These are phyloP conservation scores for Cryptomyrus ogoouensis DNA, from an alignment of 2,113 vertebrate species.

Conservation along the genomic window DNA sequence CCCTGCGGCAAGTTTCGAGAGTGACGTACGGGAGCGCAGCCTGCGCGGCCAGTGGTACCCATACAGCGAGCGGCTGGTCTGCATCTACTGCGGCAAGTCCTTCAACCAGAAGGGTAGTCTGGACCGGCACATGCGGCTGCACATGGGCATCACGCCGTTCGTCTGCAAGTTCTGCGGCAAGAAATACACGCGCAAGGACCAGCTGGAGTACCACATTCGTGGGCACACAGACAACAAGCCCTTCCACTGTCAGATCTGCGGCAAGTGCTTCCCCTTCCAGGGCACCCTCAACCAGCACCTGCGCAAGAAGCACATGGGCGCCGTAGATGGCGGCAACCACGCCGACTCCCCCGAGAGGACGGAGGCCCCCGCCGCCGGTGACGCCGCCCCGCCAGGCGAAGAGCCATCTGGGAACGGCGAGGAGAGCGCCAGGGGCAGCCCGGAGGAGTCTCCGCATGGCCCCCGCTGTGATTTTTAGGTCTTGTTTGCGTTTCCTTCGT, in stretches of 20 bases:
- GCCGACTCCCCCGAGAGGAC: conserved; percentile 80
- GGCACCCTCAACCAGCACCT: conserved; percentile 98
- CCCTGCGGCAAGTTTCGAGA: conserved; percentile 68
- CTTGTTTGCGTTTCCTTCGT: neutral
- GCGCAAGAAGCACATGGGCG: conserved; percentile 92
- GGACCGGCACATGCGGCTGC: conserved; percentile 94
- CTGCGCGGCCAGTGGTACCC: conserved; percentile 89
- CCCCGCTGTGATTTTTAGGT: conserved; percentile 63
- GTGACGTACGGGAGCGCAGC: conserved; percentile 76
- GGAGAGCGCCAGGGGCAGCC: conserved; percentile 60
- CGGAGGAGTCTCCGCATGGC: conserved; percentile 50
- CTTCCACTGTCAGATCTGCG: conserved; percentile 96
- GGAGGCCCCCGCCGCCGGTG: conserved; percentile 70
- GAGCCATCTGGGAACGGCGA: conserved; percentile 50
- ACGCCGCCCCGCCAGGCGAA: conserved; percentile 58
- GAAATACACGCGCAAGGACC: conserved; percentile 98
- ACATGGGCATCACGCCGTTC: conserved; percentile 98
- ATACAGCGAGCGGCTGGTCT: conserved; percentile 88
- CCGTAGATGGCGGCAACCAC: conserved; percentile 66
- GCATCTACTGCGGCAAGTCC: conserved; percentile 97
- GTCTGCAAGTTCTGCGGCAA: conserved; percentile 98
- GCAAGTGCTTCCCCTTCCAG: conserved; percentile 98
- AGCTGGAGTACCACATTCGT: conserved; percentile 96
- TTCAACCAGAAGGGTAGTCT: conserved; percentile 99
- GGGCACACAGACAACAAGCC: conserved; percentile 98